phyloP scores from a whole-genome alignment of 2,113 vertebrate species.

The Sterna hirundo region DNA sequence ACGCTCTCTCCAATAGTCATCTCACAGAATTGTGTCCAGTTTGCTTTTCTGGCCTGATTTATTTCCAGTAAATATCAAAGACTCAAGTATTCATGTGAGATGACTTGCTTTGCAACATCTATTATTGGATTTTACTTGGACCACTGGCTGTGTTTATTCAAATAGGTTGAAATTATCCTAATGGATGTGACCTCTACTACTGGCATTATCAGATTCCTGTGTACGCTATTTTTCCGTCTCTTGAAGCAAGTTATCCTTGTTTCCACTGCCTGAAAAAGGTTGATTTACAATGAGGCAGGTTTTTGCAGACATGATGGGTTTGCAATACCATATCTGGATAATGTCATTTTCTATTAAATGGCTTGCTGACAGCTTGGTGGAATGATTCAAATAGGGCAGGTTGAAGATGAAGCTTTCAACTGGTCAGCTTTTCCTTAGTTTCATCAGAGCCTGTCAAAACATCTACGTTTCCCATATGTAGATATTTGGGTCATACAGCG shows the following conservation, averaged over 20 bases:
- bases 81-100: not conserved
- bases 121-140: not conserved
- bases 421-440: not conserved
- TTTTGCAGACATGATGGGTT: conserved; percentile 15
- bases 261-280: not conserved
- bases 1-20: not conserved
- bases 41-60: not conserved
- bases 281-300: not conserved
- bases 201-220: conserved; percentile 20
- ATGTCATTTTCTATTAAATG: conserved; percentile 16
- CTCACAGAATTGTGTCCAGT: not conserved
- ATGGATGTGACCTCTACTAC: not conserved
- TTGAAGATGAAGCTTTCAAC: not conserved
- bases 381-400: not conserved
- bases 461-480: not conserved
- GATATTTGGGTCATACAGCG: not conserved
- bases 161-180: conserved; percentile 22
- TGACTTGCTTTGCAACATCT: not conserved
- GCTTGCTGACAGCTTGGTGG: not conserved
- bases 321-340: not conserved
- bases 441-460: not conserved
- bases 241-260: not conserved
- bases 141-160: not conserved
- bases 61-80: conserved; percentile 1
- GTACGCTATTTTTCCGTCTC: conserved; percentile 16